Evolutionary conservation across 2,888 invertebrate genomes (phyloP).

Genomic region (Strigamia maritima): DNA sequence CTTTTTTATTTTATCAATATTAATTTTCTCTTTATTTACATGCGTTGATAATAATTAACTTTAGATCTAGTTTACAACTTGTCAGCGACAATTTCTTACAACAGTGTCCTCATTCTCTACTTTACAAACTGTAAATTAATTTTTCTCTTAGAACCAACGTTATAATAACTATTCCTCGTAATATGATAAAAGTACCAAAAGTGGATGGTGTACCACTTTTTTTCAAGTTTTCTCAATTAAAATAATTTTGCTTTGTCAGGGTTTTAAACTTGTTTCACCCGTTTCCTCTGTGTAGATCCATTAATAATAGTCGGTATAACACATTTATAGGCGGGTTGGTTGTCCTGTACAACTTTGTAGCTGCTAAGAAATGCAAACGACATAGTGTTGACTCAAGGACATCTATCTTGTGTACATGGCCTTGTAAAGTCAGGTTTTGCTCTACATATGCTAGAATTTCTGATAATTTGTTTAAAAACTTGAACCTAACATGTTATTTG

Average conservation of each 20-base stretch:
- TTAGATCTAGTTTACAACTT: not conserved
- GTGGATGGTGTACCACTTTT: too few species aligned
- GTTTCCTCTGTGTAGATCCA: not conserved
- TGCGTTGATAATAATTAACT: not conserved
- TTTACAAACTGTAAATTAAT: not conserved
- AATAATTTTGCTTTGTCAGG: not conserved
- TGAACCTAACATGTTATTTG: not conserved
- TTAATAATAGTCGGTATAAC: not conserved
- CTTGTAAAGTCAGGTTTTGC: slow-evolving; percentile 9
- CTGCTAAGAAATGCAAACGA: not conserved
- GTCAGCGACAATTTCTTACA: not conserved
- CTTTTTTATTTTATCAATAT: not conserved
- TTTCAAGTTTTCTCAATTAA: too few species aligned
- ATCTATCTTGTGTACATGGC: not conserved
- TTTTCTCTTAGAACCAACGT: too few species aligned
- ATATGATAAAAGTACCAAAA: too few species aligned
- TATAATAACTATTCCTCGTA: too few species aligned
- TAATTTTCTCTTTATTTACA: too few species aligned
- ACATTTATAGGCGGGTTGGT: not conserved
- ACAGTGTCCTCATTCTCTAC: not conserved
- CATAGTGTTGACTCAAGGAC: not conserved
- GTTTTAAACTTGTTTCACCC: not conserved
- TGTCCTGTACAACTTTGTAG: not conserved
- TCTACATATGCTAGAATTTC: not conserved
- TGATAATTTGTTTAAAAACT: not conserved